Percentiles rank a stretch among this genome's conserved stretches.
phyloP scores from a whole-genome alignment of 1,140 invertebrate species.

The Dendroctonus ponderosae region DNA sequence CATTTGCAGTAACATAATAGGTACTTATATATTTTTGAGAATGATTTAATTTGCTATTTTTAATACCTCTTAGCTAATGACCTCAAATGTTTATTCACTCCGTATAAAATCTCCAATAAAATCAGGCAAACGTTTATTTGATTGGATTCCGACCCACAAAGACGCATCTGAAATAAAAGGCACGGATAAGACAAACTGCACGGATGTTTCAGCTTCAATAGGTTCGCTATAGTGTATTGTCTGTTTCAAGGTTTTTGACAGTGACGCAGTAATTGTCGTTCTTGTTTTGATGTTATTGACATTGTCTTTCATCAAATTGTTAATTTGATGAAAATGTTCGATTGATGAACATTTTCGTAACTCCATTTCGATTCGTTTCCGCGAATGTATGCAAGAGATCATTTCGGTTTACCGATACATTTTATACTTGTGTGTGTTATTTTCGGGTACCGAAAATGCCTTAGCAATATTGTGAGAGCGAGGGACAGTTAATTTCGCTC shows the following conservation, averaged over 20 bases:
- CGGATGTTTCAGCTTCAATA: slow-evolving; percentile 18
- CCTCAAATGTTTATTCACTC: no score
- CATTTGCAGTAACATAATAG: no score
- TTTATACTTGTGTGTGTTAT: no score
- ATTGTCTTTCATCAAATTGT: not conserved
- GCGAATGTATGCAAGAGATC: not conserved
- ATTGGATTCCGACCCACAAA: slow-evolving; percentile 10
- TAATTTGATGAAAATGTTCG: not conserved
- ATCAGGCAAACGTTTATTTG: slow-evolving; percentile 3
- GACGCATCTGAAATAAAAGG: slow-evolving; percentile 15
- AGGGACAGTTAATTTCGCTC: no score
- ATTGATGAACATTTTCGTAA: not conserved
- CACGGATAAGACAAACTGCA: slow-evolving; percentile 19
- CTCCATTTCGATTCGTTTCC: not conserved
- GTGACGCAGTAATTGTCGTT: slow-evolving; percentile 12
- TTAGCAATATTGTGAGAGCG: no score
- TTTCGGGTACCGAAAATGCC: no score
- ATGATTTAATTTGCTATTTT: no score
- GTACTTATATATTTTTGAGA: no score
- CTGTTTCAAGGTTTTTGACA: slow-evolving; percentile 7
- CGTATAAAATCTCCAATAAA: slow-evolving; percentile 11
- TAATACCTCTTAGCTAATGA: no score
- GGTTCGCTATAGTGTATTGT: slow-evolving; percentile 13
- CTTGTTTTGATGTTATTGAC: not conserved
- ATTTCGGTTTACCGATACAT: not conserved